Evolutionary conservation across 2,797 vertebrate genomes (phyloP).

Genomic region (Pangasius krempfi): DNA sequence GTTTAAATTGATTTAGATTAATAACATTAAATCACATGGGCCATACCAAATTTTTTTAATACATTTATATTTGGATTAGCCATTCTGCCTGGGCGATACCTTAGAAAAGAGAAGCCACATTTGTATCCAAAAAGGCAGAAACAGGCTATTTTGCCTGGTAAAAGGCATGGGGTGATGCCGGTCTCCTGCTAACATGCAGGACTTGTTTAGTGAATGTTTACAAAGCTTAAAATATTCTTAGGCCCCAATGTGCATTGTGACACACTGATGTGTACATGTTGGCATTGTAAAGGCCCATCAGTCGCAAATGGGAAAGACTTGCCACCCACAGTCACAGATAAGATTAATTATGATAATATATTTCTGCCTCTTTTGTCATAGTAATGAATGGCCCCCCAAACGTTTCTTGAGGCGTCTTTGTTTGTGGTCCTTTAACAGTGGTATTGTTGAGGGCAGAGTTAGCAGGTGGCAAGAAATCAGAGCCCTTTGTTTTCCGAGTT

Average conservation of each 20-base stretch:
- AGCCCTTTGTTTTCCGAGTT: constrained; percentile 61
- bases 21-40: background rate
- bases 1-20: background rate
- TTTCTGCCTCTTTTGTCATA: constrained; percentile 92
- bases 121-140: constrained; percentile 47
- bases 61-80: background rate
- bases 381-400: constrained; percentile 88
- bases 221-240: constrained; percentile 75
- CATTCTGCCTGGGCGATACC: constrained; percentile 17
- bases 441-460: constrained; percentile 83
- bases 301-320: constrained; percentile 74
- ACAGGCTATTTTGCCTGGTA: constrained; percentile 44
- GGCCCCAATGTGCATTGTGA: constrained; percentile 66
- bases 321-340: constrained; percentile 93
- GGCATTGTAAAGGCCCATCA: constrained; percentile 76
- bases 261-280: constrained; percentile 74
- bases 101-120: constrained; percentile 37
- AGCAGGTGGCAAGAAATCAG: constrained; percentile 88
- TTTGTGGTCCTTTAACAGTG: constrained; percentile 85
- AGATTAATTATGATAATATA: constrained; percentile 97
- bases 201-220: constrained; percentile 69
- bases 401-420: constrained; percentile 86
- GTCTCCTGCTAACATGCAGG: constrained; percentile 55
- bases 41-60: background rate
- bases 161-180: constrained; percentile 49